These are phyloP conservation scores for Reinhardtius hippoglossoides DNA, from an alignment of 2,113 vertebrate genomes.

Conservation along the genomic window DNA sequence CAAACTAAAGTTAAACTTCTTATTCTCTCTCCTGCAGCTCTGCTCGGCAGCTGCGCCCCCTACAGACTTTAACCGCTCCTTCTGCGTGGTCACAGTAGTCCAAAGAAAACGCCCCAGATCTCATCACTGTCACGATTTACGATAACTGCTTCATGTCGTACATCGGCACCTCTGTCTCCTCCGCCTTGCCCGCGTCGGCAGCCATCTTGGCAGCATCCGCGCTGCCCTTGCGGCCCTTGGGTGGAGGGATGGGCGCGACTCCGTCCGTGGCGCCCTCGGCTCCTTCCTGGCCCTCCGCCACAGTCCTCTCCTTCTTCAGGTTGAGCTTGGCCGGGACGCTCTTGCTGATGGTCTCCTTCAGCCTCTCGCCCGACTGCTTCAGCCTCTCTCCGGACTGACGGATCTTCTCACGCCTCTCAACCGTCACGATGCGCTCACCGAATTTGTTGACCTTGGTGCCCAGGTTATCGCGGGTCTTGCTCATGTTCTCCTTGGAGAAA, in stretches of 20 bases:
- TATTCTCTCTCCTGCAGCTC: neutral
- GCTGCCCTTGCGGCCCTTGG: conserved; percentile 76
- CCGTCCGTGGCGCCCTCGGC: conserved; percentile 82
- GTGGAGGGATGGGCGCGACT: conserved; percentile 81
- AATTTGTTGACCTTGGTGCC: conserved; percentile 92
- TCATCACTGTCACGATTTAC: conserved; percentile 57
- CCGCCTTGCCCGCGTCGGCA: conserved; percentile 80
- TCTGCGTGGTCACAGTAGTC: conserved; percentile 27
- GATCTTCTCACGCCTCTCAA: conserved; percentile 93
- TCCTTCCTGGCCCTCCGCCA: conserved; percentile 87
- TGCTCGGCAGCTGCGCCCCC: neutral
- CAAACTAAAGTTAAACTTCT: conserved; percentile 7
- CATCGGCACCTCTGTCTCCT: conserved; percentile 83
- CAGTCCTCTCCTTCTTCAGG: conserved; percentile 86
- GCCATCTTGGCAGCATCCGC: conserved; percentile 81
- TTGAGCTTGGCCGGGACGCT: conserved; percentile 91
- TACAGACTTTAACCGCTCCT: neutral
- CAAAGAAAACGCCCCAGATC: neutral
- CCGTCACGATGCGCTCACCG: conserved; percentile 92
- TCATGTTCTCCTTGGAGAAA: conserved; percentile 95
- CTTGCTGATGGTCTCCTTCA: conserved; percentile 92
- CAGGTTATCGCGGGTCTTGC: conserved; percentile 93
- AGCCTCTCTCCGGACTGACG: conserved; percentile 92
- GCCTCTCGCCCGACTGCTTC: conserved; percentile 92
- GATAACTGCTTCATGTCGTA: conserved; percentile 92